Conservation (phyloP, 2,888 invertebrate genomes). For the Temnothorax rugatulus region DNA sequence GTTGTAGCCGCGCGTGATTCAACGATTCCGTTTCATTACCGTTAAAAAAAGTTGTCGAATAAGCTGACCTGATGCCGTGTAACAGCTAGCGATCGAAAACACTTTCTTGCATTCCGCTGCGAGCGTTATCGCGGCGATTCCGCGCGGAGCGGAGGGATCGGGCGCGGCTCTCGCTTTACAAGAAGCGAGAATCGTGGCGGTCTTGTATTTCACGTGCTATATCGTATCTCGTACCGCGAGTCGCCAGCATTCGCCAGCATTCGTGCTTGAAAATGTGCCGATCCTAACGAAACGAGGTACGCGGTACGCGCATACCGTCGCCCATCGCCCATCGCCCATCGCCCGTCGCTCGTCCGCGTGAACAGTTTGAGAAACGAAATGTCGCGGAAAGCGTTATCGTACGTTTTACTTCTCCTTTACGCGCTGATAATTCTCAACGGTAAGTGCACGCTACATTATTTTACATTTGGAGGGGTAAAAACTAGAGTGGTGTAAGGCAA, state of each 20-base stretch:
- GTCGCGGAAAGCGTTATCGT: slow-evolving; percentile 60
- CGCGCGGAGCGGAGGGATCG: slow-evolving; percentile 1
- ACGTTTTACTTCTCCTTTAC: slow-evolving; percentile 39
- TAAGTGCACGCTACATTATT: slow-evolving; percentile 60
- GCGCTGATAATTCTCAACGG: slow-evolving; percentile 46
- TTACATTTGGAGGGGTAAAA: too few relatives aligned
- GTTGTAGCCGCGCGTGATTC: not conserved
- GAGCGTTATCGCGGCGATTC: not conserved
- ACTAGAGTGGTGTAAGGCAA: too few relatives aligned
- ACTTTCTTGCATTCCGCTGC: not conserved
- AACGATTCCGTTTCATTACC: not conserved
- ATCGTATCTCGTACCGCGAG: not conserved
- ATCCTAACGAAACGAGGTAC: slow-evolving; percentile 68
- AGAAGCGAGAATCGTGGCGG: slow-evolving; percentile 41
- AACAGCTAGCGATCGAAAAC: not conserved
- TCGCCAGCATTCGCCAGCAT: too few relatives aligned
- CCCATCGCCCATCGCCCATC: too few relatives aligned
- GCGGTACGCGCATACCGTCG: too few relatives aligned
- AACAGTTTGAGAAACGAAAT: slow-evolving; percentile 50
- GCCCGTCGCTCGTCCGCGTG: slow-evolving; percentile 28
- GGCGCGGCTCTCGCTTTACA: slow-evolving; percentile 47
- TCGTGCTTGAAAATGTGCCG: slow-evolving; percentile 55
- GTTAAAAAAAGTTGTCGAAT: not conserved
- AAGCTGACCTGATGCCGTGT: not conserved
- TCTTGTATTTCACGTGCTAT: slow-evolving; percentile 6